These are phyloP conservation scores for Hirudinaria manillensis DNA, from an alignment of 2,888 invertebrate genomes.

Conservation along the genomic window DNA sequence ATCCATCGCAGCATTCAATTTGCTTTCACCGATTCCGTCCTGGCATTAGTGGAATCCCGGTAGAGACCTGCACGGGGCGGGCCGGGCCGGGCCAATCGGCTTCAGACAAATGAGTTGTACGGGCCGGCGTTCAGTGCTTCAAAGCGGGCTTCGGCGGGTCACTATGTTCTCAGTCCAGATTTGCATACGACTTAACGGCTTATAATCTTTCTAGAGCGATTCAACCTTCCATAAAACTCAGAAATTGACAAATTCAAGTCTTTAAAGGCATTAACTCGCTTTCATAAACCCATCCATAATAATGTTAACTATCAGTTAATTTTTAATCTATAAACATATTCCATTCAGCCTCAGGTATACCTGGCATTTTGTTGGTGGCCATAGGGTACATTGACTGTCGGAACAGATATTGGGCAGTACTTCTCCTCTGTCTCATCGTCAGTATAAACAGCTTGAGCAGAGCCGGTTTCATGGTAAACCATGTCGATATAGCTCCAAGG, in stretches of 20 bases:
- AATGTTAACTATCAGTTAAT: neutral
- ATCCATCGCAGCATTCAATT: too few relatives aligned
- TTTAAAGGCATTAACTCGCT: too few relatives aligned
- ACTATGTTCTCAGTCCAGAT: too few relatives aligned
- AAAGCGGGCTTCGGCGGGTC: too few relatives aligned
- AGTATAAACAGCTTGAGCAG: constrained; percentile 48
- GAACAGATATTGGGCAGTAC: constrained; percentile 44
- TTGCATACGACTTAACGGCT: too few relatives aligned
- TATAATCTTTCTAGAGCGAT: too few relatives aligned
- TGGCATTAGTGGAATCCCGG: too few relatives aligned
- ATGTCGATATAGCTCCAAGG: constrained; percentile 52
- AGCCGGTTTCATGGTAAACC: constrained; percentile 52
- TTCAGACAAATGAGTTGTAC: too few relatives aligned
- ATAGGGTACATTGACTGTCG: constrained; percentile 50
- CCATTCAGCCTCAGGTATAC: constrained; percentile 43
- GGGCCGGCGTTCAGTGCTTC: too few relatives aligned
- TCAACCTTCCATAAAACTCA: neutral
- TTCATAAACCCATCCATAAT: neutral
- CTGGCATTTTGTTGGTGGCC: constrained; percentile 47
- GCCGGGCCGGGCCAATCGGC: too few relatives aligned
- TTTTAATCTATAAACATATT: neutral
- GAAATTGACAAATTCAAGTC: neutral
- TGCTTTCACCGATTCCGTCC: too few relatives aligned
- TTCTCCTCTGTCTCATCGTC: constrained; percentile 47
- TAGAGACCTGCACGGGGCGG: too few relatives aligned